Conservation (phyloP, 30 jellyfish, hydroid and myxozoan genomes). For the Cassiopea xamachana region DNA sequence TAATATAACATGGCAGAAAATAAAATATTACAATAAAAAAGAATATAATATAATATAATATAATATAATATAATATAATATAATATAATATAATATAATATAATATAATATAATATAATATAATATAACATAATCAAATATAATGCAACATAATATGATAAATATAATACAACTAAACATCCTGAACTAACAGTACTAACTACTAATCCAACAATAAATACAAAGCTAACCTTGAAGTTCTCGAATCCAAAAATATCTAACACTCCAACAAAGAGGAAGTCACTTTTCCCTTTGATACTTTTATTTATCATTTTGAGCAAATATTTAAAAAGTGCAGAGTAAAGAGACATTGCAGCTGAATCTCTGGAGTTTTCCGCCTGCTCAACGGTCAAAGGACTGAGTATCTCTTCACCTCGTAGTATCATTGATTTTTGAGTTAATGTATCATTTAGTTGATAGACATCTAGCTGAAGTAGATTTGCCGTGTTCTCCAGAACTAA, state of each 20-base stretch:
- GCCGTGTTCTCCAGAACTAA: constrained; percentile 88
- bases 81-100: too few species aligned
- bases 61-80: too few species aligned
- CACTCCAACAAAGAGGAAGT: constrained; percentile 78
- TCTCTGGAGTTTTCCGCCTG: constrained; percentile 94
- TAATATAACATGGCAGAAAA: too few species aligned
- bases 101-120: too few species aligned
- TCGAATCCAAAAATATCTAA: constrained; percentile 96
- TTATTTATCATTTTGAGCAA: constrained; percentile 80
- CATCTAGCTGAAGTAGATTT: constrained; percentile 84
- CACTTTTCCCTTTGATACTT: constrained; percentile 74
- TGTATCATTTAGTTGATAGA: constrained; percentile 83
- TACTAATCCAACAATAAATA: too few species aligned
- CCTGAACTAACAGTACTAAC: too few species aligned
- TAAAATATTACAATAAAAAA: too few species aligned
- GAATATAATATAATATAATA: too few species aligned
- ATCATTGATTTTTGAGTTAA: constrained; percentile 93
- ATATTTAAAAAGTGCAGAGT: constrained; percentile 89
- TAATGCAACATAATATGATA: too few species aligned
- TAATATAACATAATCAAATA: too few species aligned
- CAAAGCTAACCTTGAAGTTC: constrained; percentile 81
- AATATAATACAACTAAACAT: too few species aligned
- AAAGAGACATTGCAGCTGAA: constrained; percentile 93
- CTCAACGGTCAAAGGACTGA: constrained; percentile 95
- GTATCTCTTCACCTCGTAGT: constrained; percentile 92